phyloP scores from a whole-genome alignment of 1,140 invertebrate genomes.

The Nebria ingens region DNA sequence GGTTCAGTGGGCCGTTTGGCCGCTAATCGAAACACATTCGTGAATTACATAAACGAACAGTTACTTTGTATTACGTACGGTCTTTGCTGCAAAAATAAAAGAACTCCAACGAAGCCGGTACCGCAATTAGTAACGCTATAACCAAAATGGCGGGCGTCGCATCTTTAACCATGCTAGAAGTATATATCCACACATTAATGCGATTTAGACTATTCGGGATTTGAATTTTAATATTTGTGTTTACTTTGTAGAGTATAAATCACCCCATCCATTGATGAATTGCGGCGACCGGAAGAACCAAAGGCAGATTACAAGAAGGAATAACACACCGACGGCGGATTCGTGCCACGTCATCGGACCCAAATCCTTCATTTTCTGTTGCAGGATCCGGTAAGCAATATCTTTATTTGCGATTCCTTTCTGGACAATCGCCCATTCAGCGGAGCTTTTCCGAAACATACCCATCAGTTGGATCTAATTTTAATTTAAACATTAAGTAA shows the following conservation, averaged over 20 bases:
- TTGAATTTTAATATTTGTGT: neutral
- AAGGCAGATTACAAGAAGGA: slow-evolving; percentile 61
- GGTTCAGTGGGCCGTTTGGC: slow-evolving; percentile 44
- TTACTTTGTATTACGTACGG: neutral
- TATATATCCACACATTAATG: too few species aligned
- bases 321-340: slow-evolving; percentile 55
- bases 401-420: slow-evolving; percentile 45
- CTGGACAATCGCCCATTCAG: slow-evolving; percentile 44
- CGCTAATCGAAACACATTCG: slow-evolving; percentile 22
- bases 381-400: slow-evolving; percentile 49
- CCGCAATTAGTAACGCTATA: slow-evolving; percentile 63
- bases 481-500: neutral
- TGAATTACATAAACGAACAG: neutral
- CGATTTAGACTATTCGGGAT: too few species aligned
- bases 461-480: slow-evolving; percentile 8
- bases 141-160: slow-evolving; percentile 67
- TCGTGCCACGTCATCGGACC: slow-evolving; percentile 72
- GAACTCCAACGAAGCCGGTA: slow-evolving; percentile 62
- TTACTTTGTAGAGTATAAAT: slow-evolving; percentile 36
- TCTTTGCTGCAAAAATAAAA: slow-evolving; percentile 42
- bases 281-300: slow-evolving; percentile 78
- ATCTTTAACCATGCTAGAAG: slow-evolving; percentile 40
- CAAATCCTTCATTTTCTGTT: slow-evolving; percentile 56
- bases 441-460: slow-evolving; percentile 42
- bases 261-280: slow-evolving; percentile 66